phyloP scores from a whole-genome alignment of 1,140 invertebrate genomes.

The Pseudobourletiella spinata region DNA sequence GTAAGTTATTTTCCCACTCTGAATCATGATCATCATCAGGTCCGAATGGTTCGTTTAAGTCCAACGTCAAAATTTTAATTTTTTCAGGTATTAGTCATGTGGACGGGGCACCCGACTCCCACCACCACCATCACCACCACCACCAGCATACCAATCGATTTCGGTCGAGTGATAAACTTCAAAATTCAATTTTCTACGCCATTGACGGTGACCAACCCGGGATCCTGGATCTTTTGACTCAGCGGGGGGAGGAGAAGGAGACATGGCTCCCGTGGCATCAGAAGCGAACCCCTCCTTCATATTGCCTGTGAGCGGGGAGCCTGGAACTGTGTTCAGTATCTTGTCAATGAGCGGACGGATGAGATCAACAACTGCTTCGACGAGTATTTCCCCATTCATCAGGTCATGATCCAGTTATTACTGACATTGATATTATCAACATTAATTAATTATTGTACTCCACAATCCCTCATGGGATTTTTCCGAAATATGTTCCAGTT shows the following conservation, averaged over 20 bases:
- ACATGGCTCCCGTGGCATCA: conserved; percentile 54
- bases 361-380: conserved; percentile 65
- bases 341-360: conserved; percentile 54
- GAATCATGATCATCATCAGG: too few relatives aligned
- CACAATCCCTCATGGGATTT: too few relatives aligned
- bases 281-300: conserved; percentile 46
- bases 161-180: conserved; percentile 50
- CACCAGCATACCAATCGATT: neutral
- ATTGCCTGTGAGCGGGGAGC: conserved; percentile 42
- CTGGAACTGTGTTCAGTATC: conserved; percentile 59
- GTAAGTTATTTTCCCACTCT: conserved; percentile 17
- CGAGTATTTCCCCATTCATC: conserved; percentile 66
- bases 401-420: conserved; percentile 43
- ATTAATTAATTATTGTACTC: too few relatives aligned
- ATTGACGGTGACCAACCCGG: conserved; percentile 44
- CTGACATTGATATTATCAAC: too few relatives aligned
- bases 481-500: too few relatives aligned
- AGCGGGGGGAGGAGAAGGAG: conserved; percentile 56
- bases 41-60: too few relatives aligned
- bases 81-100: neutral
- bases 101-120: neutral
- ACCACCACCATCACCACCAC: neutral
- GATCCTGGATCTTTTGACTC: conserved; percentile 53
- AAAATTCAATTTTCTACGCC: conserved; percentile 62
- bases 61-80: neutral